phyloP scores from a whole-genome alignment of 2,113 vertebrate genomes.

The Pipa parva region DNA sequence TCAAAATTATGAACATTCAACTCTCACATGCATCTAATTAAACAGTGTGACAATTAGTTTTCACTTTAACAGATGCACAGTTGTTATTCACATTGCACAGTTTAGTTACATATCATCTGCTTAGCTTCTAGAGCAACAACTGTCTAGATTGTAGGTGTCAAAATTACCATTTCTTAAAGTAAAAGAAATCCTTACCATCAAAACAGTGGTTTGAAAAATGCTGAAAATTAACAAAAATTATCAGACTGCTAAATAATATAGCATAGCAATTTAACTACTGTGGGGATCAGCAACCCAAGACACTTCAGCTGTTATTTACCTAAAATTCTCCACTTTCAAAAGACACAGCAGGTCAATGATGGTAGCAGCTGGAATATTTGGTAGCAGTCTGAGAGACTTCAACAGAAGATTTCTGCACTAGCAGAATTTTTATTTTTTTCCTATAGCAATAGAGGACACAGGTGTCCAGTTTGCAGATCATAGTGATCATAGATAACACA shows the following conservation, averaged over 20 bases:
- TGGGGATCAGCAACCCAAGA: no score
- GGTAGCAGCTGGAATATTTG: no score
- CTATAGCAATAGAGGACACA: no score
- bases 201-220: neutral
- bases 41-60: neutral
- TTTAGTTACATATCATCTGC: neutral
- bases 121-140: neutral
- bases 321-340: no score
- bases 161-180: slow-evolving; percentile 7
- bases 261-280: no score
- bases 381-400: no score
- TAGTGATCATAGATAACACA: no score
- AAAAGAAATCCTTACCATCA: slow-evolving; percentile 16
- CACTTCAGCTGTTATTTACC: no score
- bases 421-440: no score
- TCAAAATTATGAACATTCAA: slow-evolving; percentile 6
- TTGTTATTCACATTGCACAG: slow-evolving; percentile 6
- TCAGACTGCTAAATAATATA: slow-evolving; percentile 3
- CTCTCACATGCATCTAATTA: neutral
- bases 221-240: neutral
- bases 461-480: no score
- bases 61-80: slow-evolving; percentile 22
- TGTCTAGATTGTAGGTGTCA: neutral
- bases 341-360: no score
- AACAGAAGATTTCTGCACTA: no score